Evolutionary conservation across 1,140 invertebrate species (phyloP).

Genomic region (Manduca sexta): DNA sequence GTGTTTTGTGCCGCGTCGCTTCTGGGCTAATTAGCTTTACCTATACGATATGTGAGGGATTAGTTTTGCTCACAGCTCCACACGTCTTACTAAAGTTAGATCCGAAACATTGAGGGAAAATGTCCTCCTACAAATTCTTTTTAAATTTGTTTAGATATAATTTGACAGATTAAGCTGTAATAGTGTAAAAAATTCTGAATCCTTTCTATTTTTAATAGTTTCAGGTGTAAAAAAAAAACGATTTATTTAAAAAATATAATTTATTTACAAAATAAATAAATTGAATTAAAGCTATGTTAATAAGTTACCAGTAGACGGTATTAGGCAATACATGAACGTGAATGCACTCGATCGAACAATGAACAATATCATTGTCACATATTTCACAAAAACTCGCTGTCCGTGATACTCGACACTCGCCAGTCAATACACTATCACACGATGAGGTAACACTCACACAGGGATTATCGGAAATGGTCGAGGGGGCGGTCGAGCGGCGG

Average conservation of each 20-base stretch:
- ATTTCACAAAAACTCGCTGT: no score
- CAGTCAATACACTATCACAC: neutral
- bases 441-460: conserved; percentile 5
- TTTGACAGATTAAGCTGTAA: no score
- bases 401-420: neutral
- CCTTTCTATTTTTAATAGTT: no score
- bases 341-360: conserved; percentile 18
- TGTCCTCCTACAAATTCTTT: no score
- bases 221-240: neutral
- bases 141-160: no score
- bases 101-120: no score
- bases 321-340: conserved; percentile 15
- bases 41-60: no score
- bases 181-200: no score
- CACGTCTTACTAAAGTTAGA: no score
- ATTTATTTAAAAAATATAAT: conserved; percentile 1
- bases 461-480: conserved; percentile 51
- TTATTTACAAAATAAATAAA: conserved; percentile 35
- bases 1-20: no score
- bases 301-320: conserved; percentile 21
- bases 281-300: conserved; percentile 32
- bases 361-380: conserved; percentile 1
- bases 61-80: no score
- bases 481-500: conserved; percentile 54
- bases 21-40: no score